Evolutionary conservation across 2,797 vertebrate species (phyloP).

Genomic region (Euthynnus affinis): DNA sequence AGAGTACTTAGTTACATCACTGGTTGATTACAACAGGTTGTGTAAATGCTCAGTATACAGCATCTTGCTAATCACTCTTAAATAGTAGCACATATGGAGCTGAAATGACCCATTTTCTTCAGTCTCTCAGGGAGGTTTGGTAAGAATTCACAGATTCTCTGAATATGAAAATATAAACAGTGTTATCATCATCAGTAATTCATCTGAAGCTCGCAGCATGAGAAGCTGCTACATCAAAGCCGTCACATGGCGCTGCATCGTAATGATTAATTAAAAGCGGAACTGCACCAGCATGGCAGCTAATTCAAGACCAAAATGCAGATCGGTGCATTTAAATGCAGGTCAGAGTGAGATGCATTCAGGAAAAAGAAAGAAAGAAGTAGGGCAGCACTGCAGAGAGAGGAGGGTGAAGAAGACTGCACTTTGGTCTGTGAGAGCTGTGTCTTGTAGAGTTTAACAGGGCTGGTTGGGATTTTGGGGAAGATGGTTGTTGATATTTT

Average conservation of each 20-base stretch:
- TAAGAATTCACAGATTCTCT: slow-evolving; percentile 16
- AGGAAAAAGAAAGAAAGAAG: slow-evolving; percentile 46
- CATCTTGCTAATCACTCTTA: no score
- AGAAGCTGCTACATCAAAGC: slow-evolving; percentile 65
- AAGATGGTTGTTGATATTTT: background rate
- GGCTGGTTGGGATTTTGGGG: background rate
- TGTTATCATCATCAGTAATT: slow-evolving; percentile 54
- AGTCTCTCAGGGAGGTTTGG: slow-evolving; percentile 33
- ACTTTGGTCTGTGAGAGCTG: slow-evolving; percentile 16
- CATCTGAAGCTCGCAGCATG: slow-evolving; percentile 38
- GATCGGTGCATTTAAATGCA: slow-evolving; percentile 74
- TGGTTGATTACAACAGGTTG: background rate
- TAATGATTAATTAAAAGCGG: slow-evolving; percentile 54
- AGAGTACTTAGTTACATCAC: background rate
- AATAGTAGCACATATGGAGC: background rate
- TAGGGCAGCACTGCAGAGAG: slow-evolving; percentile 51
- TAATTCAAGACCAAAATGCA: slow-evolving; percentile 54
- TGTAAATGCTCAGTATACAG: background rate
- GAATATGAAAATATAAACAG: slow-evolving; percentile 41
- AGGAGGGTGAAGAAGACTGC: slow-evolving; percentile 11
- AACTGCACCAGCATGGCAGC: slow-evolving; percentile 35
- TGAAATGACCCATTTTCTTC: slow-evolving; percentile 53
- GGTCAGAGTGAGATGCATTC: slow-evolving; percentile 60
- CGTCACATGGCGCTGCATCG: slow-evolving; percentile 34
- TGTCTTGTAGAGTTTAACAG: background rate